Percentiles rank a stretch among this genome's conserved stretches.
Evolutionary conservation across 2,888 invertebrate genomes (phyloP).

Genomic region (Dasysyrphus albostriatus): DNA sequence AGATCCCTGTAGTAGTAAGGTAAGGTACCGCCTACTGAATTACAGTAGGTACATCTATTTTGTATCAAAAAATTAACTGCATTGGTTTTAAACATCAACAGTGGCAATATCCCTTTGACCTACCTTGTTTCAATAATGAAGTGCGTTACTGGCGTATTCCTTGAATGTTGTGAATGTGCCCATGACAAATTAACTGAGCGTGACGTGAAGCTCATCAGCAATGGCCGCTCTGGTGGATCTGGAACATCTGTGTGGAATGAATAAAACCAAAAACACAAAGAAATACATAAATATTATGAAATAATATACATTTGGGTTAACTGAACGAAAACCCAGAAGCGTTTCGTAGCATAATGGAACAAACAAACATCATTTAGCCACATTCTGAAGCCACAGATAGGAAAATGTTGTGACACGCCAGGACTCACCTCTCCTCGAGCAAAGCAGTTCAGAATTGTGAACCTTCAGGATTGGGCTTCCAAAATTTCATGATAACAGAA

Average conservation of each 20-base stretch:
- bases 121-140: constrained; percentile 90
- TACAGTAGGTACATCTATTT: too few species aligned
- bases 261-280: constrained; percentile 48
- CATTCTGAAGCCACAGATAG: constrained; percentile 60
- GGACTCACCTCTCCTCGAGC: constrained; percentile 21
- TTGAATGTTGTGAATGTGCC: constrained; percentile 89
- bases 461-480: not conserved
- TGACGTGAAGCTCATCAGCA: constrained; percentile 89
- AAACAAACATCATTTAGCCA: constrained; percentile 15
- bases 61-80: not conserved
- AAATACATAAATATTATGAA: constrained; percentile 46
- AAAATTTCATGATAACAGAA: constrained; percentile 11
- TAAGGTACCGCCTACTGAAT: too few species aligned
- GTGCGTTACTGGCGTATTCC: constrained; percentile 88
- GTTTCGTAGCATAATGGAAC: not conserved
- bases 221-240: constrained; percentile 89
- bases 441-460: not conserved
- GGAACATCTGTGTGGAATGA: constrained; percentile 87
- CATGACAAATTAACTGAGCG: constrained; percentile 90
- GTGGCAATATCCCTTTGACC: constrained; percentile 80
- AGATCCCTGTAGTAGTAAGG: too few species aligned
- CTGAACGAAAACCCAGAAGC: constrained; percentile 30
- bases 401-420: constrained; percentile 42
- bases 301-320: constrained; percentile 19
- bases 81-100: not conserved